These are phyloP conservation scores for Sphaerodactylus townsendi DNA, from an alignment of 2,113 vertebrate genomes.

Conservation along the genomic window DNA sequence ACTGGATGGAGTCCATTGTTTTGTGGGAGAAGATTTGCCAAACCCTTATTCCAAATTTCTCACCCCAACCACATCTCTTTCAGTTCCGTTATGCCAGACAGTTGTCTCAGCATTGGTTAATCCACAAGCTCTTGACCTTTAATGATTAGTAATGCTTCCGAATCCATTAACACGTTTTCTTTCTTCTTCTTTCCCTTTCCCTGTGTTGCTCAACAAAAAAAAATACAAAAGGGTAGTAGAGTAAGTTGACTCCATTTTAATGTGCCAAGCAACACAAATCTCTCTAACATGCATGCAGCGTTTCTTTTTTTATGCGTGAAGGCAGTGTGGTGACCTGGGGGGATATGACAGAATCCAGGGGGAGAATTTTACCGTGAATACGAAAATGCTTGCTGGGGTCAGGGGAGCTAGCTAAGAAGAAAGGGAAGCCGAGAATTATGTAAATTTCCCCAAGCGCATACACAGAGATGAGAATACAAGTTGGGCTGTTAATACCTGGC, in stretches of 20 bases:
- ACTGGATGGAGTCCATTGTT: not conserved
- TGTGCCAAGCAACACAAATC: constrained; percentile 25
- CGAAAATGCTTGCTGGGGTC: constrained; percentile 20
- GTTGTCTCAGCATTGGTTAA: constrained; percentile 49
- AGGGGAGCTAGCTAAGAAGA: not conserved
- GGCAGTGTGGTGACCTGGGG: not conserved
- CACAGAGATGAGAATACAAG: constrained; percentile 40
- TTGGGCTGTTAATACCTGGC: constrained; percentile 37
- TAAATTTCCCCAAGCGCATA: constrained; percentile 35
- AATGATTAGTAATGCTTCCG: constrained; percentile 57
- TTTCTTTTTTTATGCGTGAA: constrained; percentile 11
- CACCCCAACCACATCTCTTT: constrained; percentile 38
- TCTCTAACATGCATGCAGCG: constrained; percentile 47
- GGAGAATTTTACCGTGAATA: constrained; percentile 7
- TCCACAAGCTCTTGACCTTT: constrained; percentile 62
- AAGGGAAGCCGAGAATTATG: constrained; percentile 29
- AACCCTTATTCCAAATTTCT: constrained; percentile 46
- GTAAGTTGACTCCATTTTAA: constrained; percentile 50
- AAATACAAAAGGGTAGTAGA: constrained; percentile 37
- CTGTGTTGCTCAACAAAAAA: constrained; percentile 40
- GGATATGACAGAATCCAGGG: constrained; percentile 5
- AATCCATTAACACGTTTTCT: constrained; percentile 55
- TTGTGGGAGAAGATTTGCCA: constrained; percentile 25
- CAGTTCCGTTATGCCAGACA: constrained; percentile 38
- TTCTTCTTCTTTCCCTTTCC: not conserved